Conservation (phyloP, 2,113 vertebrate genomes). For the Emydocephalus ijimae region DNA sequence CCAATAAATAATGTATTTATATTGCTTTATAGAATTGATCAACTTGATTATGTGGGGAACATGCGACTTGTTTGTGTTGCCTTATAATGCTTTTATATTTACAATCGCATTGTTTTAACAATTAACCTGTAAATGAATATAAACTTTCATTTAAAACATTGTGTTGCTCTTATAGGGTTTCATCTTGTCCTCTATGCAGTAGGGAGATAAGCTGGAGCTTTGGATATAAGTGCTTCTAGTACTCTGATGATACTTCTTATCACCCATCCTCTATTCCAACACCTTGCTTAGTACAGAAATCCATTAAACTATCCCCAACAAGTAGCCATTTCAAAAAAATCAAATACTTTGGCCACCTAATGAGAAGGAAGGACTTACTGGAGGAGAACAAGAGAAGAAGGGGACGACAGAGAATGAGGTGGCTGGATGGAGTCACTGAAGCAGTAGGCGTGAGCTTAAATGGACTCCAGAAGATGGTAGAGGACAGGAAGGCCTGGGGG, state of each 20-base stretch:
- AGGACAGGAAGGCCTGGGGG: too few species aligned
- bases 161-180: too few species aligned
- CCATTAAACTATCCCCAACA: neutral
- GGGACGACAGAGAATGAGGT: too few species aligned
- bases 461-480: too few species aligned
- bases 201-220: neutral
- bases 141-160: neutral
- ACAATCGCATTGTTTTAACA: neutral
- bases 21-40: neutral
- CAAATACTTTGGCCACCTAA: too few species aligned
- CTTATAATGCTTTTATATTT: neutral
- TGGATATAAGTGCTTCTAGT: neutral
- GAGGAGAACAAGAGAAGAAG: too few species aligned
- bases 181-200: neutral
- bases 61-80: neutral
- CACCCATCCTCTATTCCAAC: neutral
- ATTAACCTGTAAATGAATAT: neutral
- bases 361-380: too few species aligned
- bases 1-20: neutral
- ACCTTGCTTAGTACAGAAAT: neutral
- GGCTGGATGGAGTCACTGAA: too few species aligned
- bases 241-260: neutral
- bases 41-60: neutral
- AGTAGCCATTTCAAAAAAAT: neutral
- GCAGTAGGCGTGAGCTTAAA: too few species aligned